These are phyloP conservation scores for Catocala nupta DNA, from an alignment of 2,888 invertebrate species.

Conservation along the genomic window DNA sequence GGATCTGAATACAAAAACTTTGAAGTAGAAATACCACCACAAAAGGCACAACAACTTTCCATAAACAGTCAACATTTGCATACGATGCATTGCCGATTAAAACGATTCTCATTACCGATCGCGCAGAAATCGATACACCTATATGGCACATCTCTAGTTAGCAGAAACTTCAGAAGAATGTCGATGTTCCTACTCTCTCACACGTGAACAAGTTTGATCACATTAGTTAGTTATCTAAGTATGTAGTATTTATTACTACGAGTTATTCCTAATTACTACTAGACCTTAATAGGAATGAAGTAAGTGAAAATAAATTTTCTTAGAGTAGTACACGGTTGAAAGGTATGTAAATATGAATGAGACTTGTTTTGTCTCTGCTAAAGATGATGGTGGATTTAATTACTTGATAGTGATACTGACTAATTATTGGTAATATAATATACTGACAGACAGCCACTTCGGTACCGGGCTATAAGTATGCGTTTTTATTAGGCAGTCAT, in stretches of 20 bases:
- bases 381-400: not conserved
- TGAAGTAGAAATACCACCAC: not conserved
- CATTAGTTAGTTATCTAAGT: conserved; percentile 39
- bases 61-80: conserved; percentile 13
- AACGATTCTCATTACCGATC: conserved; percentile 20
- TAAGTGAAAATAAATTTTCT: conserved; percentile 42
- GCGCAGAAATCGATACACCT: conserved; percentile 12
- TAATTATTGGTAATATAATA: too few species aligned
- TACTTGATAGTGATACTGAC: too few species aligned
- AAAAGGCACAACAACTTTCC: conserved; percentile 3
- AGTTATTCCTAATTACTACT: conserved; percentile 50
- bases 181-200: conserved; percentile 55
- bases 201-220: conserved; percentile 55
- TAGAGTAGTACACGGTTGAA: not conserved
- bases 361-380: not conserved
- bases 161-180: conserved; percentile 57
- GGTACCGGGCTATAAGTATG: too few species aligned
- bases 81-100: conserved; percentile 14
- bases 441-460: too few species aligned
- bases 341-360: not conserved
- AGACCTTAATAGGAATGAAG: conserved; percentile 32
- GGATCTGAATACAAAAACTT: conserved; percentile 1
- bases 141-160: conserved; percentile 20
- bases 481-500: too few species aligned
- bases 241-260: conserved; percentile 44